Percentiles rank a stretch among this genome's conserved stretches.
These are phyloP conservation scores for Meliscaeva auricollis DNA, from an alignment of 2,888 invertebrate species.

Conservation along the genomic window DNA sequence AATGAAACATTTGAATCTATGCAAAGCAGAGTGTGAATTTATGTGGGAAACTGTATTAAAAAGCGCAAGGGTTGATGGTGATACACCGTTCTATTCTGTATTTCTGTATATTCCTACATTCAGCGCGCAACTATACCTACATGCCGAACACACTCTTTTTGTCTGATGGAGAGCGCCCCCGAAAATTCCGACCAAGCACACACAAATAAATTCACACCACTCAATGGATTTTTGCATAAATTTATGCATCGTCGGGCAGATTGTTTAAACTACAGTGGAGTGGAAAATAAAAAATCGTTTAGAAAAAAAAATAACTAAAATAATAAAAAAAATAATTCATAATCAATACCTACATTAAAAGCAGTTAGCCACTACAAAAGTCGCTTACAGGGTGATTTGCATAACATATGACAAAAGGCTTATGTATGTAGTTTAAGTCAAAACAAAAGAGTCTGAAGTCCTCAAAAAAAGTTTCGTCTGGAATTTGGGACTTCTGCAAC, in stretches of 20 bases:
- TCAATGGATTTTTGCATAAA: slow-evolving; percentile 70
- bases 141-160: slow-evolving; percentile 14
- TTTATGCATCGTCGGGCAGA: slow-evolving; percentile 51
- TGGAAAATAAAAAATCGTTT: not conserved
- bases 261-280: slow-evolving; percentile 11
- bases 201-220: slow-evolving; percentile 68
- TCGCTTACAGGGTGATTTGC: too few species aligned
- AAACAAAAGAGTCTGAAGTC: too few species aligned
- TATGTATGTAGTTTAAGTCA: too few species aligned
- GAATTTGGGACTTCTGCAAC: too few species aligned
- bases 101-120: too few species aligned
- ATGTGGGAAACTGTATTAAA: slow-evolving; percentile 82
- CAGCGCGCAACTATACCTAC: too few species aligned
- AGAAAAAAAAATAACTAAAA: not conserved
- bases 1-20: slow-evolving; percentile 61
- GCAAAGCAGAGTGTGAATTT: slow-evolving; percentile 82
- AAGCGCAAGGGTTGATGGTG: slow-evolving; percentile 62
- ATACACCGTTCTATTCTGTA: not conserved
- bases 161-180: slow-evolving; percentile 46
- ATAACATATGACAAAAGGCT: too few species aligned
- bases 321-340: not conserved
- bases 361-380: too few species aligned
- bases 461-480: too few species aligned
- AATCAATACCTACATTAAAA: not conserved
- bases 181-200: slow-evolving; percentile 52